Evolutionary conservation across 2,113 vertebrate species (phyloP), one percentile per base, ranked within the genome.

Genomic region (Atractosteus spatula): DNA sequence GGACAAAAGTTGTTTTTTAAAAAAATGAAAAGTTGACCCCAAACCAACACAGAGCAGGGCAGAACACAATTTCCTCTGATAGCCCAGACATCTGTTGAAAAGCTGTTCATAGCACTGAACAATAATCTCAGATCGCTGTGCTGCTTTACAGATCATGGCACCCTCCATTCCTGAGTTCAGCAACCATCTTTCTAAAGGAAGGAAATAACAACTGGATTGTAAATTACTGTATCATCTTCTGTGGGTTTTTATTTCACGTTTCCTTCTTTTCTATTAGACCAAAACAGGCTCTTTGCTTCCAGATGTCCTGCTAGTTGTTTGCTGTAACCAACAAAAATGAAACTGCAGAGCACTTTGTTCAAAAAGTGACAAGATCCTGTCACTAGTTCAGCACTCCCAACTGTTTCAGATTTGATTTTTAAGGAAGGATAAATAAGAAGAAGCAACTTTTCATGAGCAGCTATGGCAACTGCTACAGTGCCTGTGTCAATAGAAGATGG

Each of bases 11-110:
- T 43, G 2, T 65, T 4, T 65, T 65, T 65, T 59, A 3, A n/a
- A 7, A 65, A 29, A 29, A 29, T 29, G 29, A 29, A 29, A 29
- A 29, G 29, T 29, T 43, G 62, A 65, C 62, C 62, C 13, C 41
- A 29, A 41, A 29, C 29, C 29, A 71, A 77, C 61, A 71, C 11
- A 78, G 77, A 81, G 57, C 54, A 66, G 41, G 47, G 51, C 13
- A 0, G n/a, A 43, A 8, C 67, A 76, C 4, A 61, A 69, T 56
- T 79, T 47, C 43, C 71, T 86, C 76, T 74, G 79, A 71, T 77
- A 72, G 65, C 75, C 78, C 75, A 41, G 43, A 68, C 67, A 75
- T 79, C 41, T 43, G 61, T 65, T 86, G 83, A 87, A 81, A 80
- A 68, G 66, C 56, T 81, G 78, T 29, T 29, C 29, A 29, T 2